These are phyloP conservation scores for Lophura nycthemera DNA, from an alignment of 2,113 vertebrate genomes.

Conservation along the genomic window DNA sequence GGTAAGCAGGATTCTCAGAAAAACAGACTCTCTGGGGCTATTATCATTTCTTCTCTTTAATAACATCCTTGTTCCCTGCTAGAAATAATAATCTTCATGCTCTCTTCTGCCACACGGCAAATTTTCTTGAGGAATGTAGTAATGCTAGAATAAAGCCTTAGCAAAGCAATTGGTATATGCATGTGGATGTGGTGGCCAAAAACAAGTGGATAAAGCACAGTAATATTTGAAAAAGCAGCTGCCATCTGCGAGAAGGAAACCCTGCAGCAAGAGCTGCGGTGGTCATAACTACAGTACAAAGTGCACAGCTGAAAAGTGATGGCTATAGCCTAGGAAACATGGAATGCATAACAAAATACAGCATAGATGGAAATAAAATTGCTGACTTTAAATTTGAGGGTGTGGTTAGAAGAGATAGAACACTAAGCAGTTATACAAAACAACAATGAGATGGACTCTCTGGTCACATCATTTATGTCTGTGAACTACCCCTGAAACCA, in stretches of 20 bases:
- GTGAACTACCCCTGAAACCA: neutral
- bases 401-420: neutral
- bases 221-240: neutral
- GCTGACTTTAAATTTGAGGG: neutral
- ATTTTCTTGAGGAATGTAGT: neutral
- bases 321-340: neutral
- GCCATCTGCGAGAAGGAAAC: neutral
- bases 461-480: neutral
- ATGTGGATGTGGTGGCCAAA: neutral
- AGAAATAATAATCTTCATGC: neutral
- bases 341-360: neutral
- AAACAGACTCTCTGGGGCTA: neutral
- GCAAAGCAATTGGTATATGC: neutral
- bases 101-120: neutral
- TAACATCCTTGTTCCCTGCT: neutral
- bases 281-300: neutral
- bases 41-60: too few relatives aligned
- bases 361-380: neutral
- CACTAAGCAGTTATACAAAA: neutral
- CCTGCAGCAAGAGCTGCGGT: neutral
- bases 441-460: neutral
- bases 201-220: neutral
- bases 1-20: neutral
- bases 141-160: neutral
- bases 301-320: neutral